A percentile compares a stretch with the other conserved stretches of the same genome.
Conservation (phyloP, 1,140 invertebrate species). For the Pseudomyrmex cubaensis region DNA sequence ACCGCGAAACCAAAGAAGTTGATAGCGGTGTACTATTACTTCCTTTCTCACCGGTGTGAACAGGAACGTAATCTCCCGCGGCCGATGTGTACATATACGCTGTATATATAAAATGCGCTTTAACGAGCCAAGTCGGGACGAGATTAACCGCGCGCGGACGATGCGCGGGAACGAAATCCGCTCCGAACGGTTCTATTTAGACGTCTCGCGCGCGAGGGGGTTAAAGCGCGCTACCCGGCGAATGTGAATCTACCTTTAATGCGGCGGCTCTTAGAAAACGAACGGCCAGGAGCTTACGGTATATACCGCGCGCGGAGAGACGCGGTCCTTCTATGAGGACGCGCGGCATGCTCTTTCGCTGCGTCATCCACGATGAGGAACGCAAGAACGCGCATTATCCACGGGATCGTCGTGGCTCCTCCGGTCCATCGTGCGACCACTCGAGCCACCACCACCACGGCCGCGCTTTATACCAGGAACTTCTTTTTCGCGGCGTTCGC, state of each 20-base stretch:
- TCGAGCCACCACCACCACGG: constrained; percentile 69
- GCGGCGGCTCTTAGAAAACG: constrained; percentile 35
- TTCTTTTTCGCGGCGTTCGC: constrained; percentile 25
- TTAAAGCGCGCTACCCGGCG: constrained; percentile 43
- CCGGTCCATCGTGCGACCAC: constrained; percentile 69
- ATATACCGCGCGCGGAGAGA: constrained; percentile 61
- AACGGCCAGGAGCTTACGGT: constrained; percentile 31
- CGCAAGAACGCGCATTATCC: constrained; percentile 75
- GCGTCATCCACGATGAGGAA: constrained; percentile 74
- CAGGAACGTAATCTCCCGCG: constrained; percentile 51
- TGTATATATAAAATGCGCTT: constrained; percentile 39
- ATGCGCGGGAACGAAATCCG: constrained; percentile 1
- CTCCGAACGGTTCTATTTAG: constrained; percentile 33
- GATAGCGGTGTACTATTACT: constrained; percentile 62
- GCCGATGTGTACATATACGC: constrained; percentile 12
- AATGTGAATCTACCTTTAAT: constrained; percentile 72
- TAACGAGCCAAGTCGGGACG: constrained; percentile 41
- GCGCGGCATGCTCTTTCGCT: constrained; percentile 72
- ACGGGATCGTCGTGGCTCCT: constrained; percentile 67
- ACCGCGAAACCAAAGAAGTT: constrained; percentile 53
- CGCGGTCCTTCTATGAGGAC: constrained; percentile 60
- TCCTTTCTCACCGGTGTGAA: constrained; percentile 59
- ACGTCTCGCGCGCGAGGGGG: constrained; percentile 8
- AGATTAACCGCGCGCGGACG: constrained; percentile 30
- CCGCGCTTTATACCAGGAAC: constrained; percentile 28